These are phyloP conservation scores for Chitala chitala DNA, from an alignment of 2,113 vertebrate species.

Conservation along the genomic window DNA sequence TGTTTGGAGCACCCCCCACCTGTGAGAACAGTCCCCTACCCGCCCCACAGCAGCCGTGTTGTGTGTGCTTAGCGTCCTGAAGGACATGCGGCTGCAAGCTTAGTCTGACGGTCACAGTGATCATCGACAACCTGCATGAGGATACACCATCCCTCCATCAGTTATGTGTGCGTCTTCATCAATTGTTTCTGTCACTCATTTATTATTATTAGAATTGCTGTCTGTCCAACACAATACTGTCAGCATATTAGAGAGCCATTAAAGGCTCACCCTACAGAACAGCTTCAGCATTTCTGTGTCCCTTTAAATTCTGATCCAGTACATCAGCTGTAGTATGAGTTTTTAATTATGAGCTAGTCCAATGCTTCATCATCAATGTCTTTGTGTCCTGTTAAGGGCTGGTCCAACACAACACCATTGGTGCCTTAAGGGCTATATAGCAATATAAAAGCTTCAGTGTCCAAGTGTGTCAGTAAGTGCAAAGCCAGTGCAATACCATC, in stretches of 20 bases:
- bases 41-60: neutral
- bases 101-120: constrained; percentile 15
- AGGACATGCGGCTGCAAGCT: neutral
- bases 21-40: constrained; percentile 53
- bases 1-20: constrained; percentile 76
- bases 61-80: no score
- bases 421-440: neutral
- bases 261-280: no score
- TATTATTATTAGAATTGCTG: no score
- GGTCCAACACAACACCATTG: neutral
- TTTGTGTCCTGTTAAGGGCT: neutral
- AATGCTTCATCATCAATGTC: neutral
- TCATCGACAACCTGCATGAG: neutral
- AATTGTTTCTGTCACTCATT: neutral
- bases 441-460: no score
- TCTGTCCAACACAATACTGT: no score
- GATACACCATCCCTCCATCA: neutral
- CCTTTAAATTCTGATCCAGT: no score
- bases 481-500: no score
- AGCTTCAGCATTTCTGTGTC: no score
- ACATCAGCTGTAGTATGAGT: no score
- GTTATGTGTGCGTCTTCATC: constrained; percentile 11
- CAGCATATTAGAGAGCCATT: no score
- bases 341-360: neutral
- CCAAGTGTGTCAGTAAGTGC: no score